Conservation (phyloP, 2,797 vertebrate genomes). For the Sebastes kiyomatsui region DNA sequence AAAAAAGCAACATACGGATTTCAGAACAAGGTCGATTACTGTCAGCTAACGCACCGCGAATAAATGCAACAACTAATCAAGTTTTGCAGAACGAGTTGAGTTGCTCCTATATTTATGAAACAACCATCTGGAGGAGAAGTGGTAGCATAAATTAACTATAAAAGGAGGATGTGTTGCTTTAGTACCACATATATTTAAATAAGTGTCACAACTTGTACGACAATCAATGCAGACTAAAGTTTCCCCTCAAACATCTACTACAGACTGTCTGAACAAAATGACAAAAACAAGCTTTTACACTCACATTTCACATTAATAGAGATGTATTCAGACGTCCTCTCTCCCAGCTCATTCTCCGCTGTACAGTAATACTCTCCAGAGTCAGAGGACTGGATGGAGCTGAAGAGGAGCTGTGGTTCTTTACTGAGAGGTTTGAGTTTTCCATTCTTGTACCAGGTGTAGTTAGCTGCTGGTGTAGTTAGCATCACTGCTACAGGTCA, state of each 20-base stretch:
- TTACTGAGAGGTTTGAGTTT: no score
- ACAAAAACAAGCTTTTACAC: not conserved
- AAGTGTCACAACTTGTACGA: not conserved
- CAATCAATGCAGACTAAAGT: not conserved
- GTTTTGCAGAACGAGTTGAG: no score
- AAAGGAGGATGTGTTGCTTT: not conserved
- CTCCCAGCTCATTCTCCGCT: slow-evolving; percentile 10
- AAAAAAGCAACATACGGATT: no score
- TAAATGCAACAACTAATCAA: no score
- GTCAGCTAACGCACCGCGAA: no score
- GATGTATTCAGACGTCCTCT: fast-evolving
- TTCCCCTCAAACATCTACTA: not conserved
- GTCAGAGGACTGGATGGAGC: slow-evolving; percentile 8
- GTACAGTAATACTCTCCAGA: slow-evolving; percentile 42
- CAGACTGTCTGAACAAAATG: no score
- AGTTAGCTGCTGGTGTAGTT: not conserved
- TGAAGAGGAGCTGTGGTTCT: slow-evolving; percentile 7
- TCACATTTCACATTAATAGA: slow-evolving; percentile 34
- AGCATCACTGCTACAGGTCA: not conserved
- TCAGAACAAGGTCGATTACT: no score
- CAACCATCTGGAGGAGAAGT: no score
- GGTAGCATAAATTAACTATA: not conserved
- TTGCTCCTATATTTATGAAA: no score
- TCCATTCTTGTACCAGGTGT: slow-evolving; percentile 20
- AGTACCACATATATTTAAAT: not conserved